These are phyloP conservation scores for Syrista parreyssii DNA, from an alignment of 2,888 invertebrate genomes.

Conservation along the genomic window DNA sequence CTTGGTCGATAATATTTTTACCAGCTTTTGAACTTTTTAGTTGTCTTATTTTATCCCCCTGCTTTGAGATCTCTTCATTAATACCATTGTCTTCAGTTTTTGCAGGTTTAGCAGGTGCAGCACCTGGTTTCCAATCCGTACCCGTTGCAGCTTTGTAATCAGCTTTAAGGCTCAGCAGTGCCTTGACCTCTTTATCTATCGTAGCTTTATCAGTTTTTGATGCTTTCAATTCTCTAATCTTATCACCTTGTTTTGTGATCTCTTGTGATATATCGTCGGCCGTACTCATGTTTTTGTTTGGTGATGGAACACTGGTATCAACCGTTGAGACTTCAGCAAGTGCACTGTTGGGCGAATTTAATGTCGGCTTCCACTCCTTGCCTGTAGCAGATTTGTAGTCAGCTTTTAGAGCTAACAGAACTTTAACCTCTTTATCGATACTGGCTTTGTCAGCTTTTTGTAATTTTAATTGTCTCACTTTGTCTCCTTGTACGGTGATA, in stretches of 20 bases:
- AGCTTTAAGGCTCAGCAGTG: constrained; percentile 72
- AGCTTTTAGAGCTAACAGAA: constrained; percentile 70
- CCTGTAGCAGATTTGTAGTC: constrained; percentile 66
- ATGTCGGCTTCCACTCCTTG: constrained; percentile 63
- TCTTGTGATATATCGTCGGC: constrained; percentile 28
- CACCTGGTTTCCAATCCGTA: constrained; percentile 59
- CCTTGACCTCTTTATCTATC: constrained; percentile 72
- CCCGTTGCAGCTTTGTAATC: constrained; percentile 74
- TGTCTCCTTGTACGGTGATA: constrained; percentile 71
- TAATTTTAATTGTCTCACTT: constrained; percentile 71
- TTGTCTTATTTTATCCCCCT: constrained; percentile 36
- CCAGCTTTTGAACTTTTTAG: constrained; percentile 50
- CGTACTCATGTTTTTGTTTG: neutral
- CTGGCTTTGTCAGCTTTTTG: constrained; percentile 69
- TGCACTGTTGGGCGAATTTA: neutral
- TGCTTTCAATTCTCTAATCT: constrained; percentile 48
- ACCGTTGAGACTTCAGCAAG: neutral
- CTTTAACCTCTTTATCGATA: constrained; percentile 71
- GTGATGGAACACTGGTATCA: neutral
- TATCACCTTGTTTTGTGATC: constrained; percentile 53
- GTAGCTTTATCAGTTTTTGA: constrained; percentile 41
- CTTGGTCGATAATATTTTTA: constrained; percentile 68
- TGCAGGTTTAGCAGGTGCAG: constrained; percentile 45
- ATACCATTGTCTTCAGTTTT: constrained; percentile 26
- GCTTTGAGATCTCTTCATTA: constrained; percentile 46